Evolutionary conservation across 2,113 vertebrate species (phyloP).

Genomic region (Crocuta crocuta): DNA sequence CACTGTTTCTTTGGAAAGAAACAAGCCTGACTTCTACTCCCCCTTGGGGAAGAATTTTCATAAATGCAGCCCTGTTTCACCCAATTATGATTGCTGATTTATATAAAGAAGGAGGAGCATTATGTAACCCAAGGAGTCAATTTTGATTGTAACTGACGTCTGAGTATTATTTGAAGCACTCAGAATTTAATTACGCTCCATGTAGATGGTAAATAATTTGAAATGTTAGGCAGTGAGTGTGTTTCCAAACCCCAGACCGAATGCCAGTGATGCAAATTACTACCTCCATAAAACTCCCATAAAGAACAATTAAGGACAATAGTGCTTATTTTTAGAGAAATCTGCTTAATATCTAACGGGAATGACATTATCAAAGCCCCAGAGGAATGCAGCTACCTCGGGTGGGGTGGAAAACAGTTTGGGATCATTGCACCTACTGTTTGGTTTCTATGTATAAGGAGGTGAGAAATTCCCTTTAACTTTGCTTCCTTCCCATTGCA

Average conservation of each 20-base stretch:
- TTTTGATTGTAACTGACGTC: constrained; percentile 67
- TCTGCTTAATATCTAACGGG: constrained; percentile 32
- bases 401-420: not conserved
- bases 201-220: constrained; percentile 73
- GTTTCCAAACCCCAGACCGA: constrained; percentile 77
- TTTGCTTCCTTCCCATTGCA: not conserved
- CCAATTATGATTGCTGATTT: constrained; percentile 52
- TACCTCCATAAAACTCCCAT: constrained; percentile 47
- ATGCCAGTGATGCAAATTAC: constrained; percentile 60
- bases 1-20: not conserved
- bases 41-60: constrained; percentile 51
- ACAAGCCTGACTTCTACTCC: not conserved
- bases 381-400: not conserved
- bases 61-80: constrained; percentile 70
- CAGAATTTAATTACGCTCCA: constrained; percentile 78
- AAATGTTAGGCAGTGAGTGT: constrained; percentile 69
- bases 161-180: constrained; percentile 73
- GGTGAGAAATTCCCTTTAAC: not conserved
- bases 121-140: constrained; percentile 56
- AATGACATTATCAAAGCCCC: not conserved
- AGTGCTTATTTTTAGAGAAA: constrained; percentile 65
- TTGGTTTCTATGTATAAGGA: not conserved
- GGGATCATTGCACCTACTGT: not conserved
- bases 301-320: constrained; percentile 68
- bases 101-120: constrained; percentile 58